phyloP scores from a whole-genome alignment of 2,113 vertebrate genomes.

The Aspidoscelis tigris region DNA sequence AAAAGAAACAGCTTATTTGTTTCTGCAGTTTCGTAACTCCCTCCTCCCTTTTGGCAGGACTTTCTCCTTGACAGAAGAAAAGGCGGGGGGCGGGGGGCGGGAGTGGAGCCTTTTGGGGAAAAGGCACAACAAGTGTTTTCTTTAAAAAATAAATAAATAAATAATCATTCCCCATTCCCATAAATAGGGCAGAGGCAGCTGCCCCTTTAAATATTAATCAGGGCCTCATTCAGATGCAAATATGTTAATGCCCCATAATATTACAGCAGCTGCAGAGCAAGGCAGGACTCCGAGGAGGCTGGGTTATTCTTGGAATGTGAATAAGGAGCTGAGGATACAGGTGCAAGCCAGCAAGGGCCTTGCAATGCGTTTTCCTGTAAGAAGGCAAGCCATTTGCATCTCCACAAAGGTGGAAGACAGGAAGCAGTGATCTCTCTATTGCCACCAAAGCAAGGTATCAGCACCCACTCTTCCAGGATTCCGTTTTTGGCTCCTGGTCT shows the following conservation, averaged over 20 bases:
- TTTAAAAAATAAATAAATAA: conserved; percentile 18
- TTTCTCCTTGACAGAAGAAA: conserved; percentile 45
- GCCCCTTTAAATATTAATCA: conserved; percentile 82
- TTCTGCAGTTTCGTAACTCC: conserved; percentile 48
- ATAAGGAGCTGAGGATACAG: conserved; percentile 65
- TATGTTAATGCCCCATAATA: conserved; percentile 61
- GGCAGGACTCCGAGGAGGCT: conserved; percentile 28
- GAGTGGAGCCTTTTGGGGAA: conserved; percentile 44
- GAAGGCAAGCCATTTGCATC: conserved; percentile 37
- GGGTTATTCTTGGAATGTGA: conserved; percentile 51
- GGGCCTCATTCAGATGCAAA: conserved; percentile 79
- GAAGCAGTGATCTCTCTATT: conserved; percentile 30
- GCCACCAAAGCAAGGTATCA: conserved; percentile 45
- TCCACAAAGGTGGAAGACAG: conserved; percentile 16
- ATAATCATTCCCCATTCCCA: conserved; percentile 61
- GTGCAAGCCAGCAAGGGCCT: conserved; percentile 59
- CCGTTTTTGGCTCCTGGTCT: conserved; percentile 49
- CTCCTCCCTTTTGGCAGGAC: not conserved
- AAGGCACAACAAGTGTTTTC: conserved; percentile 63
- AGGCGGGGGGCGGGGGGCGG: conserved; percentile 13
- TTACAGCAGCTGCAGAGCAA: conserved; percentile 74
- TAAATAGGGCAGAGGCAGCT: conserved; percentile 73
- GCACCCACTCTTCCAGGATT: conserved; percentile 15
- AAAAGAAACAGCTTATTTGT: conserved; percentile 56
- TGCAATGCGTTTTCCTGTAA: conserved; percentile 35